Percentiles rank a stretch among this genome's conserved stretches.
Evolutionary conservation across 2,888 invertebrate species (phyloP).

Genomic region (Dyspetes luteomarginatus): DNA sequence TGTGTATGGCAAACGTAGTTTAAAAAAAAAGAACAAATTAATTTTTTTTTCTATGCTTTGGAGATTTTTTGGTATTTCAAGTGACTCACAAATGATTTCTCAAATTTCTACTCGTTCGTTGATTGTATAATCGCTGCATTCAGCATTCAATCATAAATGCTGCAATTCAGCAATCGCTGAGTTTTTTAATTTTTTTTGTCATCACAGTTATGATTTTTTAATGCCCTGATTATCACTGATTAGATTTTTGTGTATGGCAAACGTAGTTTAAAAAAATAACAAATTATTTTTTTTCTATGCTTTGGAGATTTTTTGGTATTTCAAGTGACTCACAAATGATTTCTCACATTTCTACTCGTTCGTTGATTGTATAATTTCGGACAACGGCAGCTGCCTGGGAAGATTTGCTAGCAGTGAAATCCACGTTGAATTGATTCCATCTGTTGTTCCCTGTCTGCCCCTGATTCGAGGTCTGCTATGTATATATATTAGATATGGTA

Average conservation of each 20-base stretch:
- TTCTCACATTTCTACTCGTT: conserved; percentile 59
- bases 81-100: conserved; percentile 13
- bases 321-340: conserved; percentile 49
- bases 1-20: background rate
- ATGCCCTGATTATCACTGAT: background rate
- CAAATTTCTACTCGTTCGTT: background rate
- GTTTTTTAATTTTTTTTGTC: conserved; percentile 4
- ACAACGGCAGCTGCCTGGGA: conserved; percentile 61
- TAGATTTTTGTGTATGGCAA: no score
- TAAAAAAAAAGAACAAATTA: background rate
- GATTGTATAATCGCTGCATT: no score
- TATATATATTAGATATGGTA: background rate
- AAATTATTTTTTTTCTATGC: background rate
- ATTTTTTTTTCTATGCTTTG: background rate
- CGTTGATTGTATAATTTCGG: conserved; percentile 61
- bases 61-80: no score
- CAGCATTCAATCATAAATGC: no score
- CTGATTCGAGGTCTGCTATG: conserved; percentile 45
- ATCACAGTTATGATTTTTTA: background rate
- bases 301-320: background rate
- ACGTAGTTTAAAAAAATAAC: no score
- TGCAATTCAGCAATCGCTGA: conserved; percentile 21
- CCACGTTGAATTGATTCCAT: conserved; percentile 66
- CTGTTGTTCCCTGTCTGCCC: conserved; percentile 61
- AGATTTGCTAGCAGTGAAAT: conserved; percentile 30